Evolutionary conservation across 2,113 vertebrate species (phyloP), one percentile per base, ranked within the genome.

Genomic region (Emydocephalus ijimae): DNA sequence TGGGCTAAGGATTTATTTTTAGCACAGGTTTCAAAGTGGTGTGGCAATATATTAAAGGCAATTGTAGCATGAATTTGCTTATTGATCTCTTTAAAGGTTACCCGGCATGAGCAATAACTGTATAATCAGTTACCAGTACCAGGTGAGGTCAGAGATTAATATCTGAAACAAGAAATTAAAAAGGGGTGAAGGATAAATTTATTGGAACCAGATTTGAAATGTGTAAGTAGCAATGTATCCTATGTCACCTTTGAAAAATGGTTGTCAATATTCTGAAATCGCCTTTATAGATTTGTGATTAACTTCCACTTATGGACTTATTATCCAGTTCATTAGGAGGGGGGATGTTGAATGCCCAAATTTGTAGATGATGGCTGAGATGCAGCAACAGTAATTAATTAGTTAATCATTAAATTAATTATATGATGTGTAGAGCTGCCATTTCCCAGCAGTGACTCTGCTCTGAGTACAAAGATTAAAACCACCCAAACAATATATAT

Each of bases 211-310:
- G 95, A 90, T 96, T 96, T 94, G 91, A 96, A 96, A 95, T 85
- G 55, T 94, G 88, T 88, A 96, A 97, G 97, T 96, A 97, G 64
- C 91, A 96, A 96, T 96, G 92, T 92, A 94, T 90, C 92, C 85
- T 95, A 94, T 97, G 96, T 95, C 90, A 95, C 85, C 96, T 97
- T 95, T 95, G 87, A 95, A 92, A 96, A 96, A 92, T 20, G 48
- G 89, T 94, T 96, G 96, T 96, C 97, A 96, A 96, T 97, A 97
- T 96, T 95, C 97, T 96, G 96, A 97, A 97, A 95, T 93, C 95
- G 95, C 93, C 96, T 96, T 96, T 96, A 97, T 96, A 96, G 97
- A 97, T 97, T 97, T 96, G 95, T 97, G 94, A 97, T 97, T 98
- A 97, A 96, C 92, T 97, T 95, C 92, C 97, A 97, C 97, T 97